Percentiles rank a stretch among this genome's conserved stretches.
Conservation (phyloP, 2,888 invertebrate genomes). For the Deilephila elpenor region DNA sequence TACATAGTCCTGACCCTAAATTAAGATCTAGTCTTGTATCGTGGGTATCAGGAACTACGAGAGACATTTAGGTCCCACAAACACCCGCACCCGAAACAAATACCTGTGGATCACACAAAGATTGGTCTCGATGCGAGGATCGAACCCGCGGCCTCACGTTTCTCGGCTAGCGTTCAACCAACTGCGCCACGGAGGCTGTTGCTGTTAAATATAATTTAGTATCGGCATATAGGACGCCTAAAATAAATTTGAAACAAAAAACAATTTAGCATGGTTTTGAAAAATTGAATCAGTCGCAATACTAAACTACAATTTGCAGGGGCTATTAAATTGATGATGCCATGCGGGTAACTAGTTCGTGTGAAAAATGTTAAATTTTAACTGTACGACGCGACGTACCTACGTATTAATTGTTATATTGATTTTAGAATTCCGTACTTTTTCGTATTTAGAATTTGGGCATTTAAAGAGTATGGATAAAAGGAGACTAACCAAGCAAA, state of each 20-base stretch:
- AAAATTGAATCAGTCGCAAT: constrained; percentile 6
- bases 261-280: background rate
- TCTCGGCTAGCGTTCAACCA: no score
- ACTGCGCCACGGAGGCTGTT: no score
- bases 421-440: background rate
- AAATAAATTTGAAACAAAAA: background rate
- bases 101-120: no score
- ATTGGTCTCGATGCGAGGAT: no score
- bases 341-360: background rate
- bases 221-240: background rate
- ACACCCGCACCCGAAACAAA: background rate
- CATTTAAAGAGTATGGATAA: no score
- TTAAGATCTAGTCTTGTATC: no score
- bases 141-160: no score
- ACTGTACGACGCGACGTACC: background rate
- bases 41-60: no score
- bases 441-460: no score
- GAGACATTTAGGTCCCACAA: background rate
- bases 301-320: background rate
- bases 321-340: background rate
- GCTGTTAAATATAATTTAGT: background rate
- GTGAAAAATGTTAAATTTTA: background rate
- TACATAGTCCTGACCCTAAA: no score
- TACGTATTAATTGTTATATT: background rate
- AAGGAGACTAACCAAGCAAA: no score